Evolutionary conservation across 2,888 invertebrate species (phyloP), one percentile per base, ranked within the genome.

Genomic region (Drosophila mercatorum): DNA sequence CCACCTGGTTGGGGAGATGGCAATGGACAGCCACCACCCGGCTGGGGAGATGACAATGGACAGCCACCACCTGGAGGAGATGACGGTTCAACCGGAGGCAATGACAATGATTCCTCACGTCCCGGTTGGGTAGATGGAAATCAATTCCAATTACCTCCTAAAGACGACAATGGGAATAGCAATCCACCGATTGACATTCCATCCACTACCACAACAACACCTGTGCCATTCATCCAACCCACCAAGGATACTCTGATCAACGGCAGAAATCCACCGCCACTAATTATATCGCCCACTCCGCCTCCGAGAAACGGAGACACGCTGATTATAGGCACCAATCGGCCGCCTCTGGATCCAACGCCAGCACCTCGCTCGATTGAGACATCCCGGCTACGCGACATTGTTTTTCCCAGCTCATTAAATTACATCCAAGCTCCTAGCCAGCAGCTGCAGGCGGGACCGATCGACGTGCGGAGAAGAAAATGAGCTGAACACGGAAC

Each of bases 391-490:
- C 22, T 62, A 8, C 73, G 77, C 7, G 22, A 57, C 40, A 75
- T 89, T 14, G 63, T 89, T 34, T 87, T 77, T 38, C 88, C 87
- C 22, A 79, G 47, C 17, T 75, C 88, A 8, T 31, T 53, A 5
- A 57, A 58, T 31, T 81, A 78, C 44, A 34, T 73, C 2, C 62
- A 76, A 0, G 31, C 12, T 8, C 69, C 68, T n/a, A 49, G 28
- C 34, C 59, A 61, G 43, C 65, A 68, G 26, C 17, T 52, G 14
- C 66, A 28, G 7, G 34, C 56, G 6, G 49, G 47, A 5, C 62
- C 51, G 44, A 78, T 88, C 36, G 87, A 88, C 64, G 62, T 80
- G 11, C 79, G 87, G 26, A 66, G 80, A 77, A 60, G 82, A 72
- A 57, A 80, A 58, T 63, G 43, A 57, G 34, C n/a, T 28, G 3